phyloP scores from a whole-genome alignment of 2,888 invertebrate genomes.

The Diogma glabrata region DNA sequence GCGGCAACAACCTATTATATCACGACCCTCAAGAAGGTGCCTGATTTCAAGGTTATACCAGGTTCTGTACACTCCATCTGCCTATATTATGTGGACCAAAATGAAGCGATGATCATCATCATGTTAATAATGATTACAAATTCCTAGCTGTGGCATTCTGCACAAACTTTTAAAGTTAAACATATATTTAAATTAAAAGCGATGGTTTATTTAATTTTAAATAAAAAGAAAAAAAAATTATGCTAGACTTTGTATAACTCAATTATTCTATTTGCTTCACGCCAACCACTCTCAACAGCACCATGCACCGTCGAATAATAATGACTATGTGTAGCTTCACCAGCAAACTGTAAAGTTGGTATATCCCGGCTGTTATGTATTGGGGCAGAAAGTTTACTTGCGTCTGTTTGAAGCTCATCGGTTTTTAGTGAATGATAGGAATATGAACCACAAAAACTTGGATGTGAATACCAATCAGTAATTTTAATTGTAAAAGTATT shows the following conservation, averaged over 20 bases:
- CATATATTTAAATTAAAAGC: no score
- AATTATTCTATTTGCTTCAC: conserved; percentile 54
- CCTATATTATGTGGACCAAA: no score
- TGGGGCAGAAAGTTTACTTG: conserved; percentile 44
- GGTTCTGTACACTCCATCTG: no score
- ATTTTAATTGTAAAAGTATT: conserved; percentile 23
- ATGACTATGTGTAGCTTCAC: conserved; percentile 53
- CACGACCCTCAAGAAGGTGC: no score
- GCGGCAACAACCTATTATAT: no score
- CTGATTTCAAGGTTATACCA: no score
- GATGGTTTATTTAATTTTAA: no score
- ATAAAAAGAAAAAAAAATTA: no score
- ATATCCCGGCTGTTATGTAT: conserved; percentile 30
- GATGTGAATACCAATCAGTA: conserved; percentile 53
- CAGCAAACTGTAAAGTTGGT: conserved; percentile 51
- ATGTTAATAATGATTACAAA: no score
- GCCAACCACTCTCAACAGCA: conserved; percentile 58
- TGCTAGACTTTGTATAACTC: conserved; percentile 26
- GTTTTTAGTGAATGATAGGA: conserved; percentile 46
- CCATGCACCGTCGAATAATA: conserved; percentile 59
- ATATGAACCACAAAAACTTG: conserved; percentile 51
- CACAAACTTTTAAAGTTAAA: no score
- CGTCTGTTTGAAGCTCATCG: conserved; percentile 43
- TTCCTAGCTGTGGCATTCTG: no score
- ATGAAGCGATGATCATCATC: no score